These are phyloP conservation scores for Plagodis dolabraria DNA, from an alignment of 2,888 invertebrate genomes.

Conservation along the genomic window DNA sequence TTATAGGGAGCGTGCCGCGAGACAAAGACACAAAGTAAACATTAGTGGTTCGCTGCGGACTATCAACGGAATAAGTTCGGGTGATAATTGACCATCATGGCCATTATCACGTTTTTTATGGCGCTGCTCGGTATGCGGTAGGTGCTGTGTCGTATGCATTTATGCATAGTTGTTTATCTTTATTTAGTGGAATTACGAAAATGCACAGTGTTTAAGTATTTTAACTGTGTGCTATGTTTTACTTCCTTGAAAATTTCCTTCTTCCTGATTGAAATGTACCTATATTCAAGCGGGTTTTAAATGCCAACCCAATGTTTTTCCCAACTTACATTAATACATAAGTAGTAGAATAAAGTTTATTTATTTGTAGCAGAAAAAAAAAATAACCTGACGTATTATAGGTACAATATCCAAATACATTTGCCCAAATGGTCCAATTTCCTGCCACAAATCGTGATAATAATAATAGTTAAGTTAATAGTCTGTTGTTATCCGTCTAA, in stretches of 20 bases:
- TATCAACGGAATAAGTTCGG: conserved; percentile 52
- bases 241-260: conserved; percentile 30
- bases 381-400: too few species aligned
- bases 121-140: conserved; percentile 46
- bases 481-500: too few species aligned
- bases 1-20: conserved; percentile 79
- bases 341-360: too few species aligned
- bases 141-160: conserved; percentile 44
- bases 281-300: too few species aligned
- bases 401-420: too few species aligned
- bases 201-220: conserved; percentile 4
- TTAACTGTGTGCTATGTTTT: conserved; percentile 15
- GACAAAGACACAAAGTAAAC: conserved; percentile 83
- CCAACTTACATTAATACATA: too few species aligned
- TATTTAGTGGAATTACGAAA: conserved; percentile 14
- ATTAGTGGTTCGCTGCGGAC: conserved; percentile 52
- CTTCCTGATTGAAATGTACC: conserved; percentile 5
- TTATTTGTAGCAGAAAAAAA: too few species aligned
- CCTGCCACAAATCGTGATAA: too few species aligned
- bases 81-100: conserved; percentile 63
- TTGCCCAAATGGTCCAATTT: too few species aligned
- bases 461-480: too few species aligned
- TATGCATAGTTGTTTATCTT: conserved; percentile 27
- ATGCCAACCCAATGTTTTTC: too few species aligned
- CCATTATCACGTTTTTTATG: conserved; percentile 52